Base-by-base conservation (phyloP, 2,888 invertebrate species). In the Graphium colonna region DNA sequence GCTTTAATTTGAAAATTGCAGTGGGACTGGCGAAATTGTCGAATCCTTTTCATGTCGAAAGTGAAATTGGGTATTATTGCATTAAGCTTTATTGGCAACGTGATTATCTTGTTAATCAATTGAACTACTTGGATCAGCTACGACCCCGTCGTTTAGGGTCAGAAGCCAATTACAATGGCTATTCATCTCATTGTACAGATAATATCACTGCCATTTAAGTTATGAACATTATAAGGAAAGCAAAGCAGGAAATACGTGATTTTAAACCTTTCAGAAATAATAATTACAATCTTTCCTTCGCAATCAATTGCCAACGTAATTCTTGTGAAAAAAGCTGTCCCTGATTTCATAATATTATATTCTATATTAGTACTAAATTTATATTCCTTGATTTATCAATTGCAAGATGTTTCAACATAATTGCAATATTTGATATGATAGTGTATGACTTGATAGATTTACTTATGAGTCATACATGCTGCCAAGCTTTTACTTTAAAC, bases 51-150 rank as follows among this genome's bases (percentile, higher is more conserved):
- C 44, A 40, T 13, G 15, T 49, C 38, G 28, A 15, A 41, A 49
- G 39, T 28, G 17, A 40, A 49, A 44, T 53, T 44, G 43, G 31
- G 21, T 21, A 49, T 49, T 49, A 54, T 54, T 54, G 40, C 44
- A 54, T 54, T 54, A 54, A 33, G 39, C 44, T 40, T 40, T 49
- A 44, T 53, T 53, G 44, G 31, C 39, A 44, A 40, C 18, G 44
- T 21, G 53, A 53, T 53, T 53, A 53, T 33, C 45, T 49, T 49
- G 49, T 54, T 54, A 54, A 49, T 49, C 53, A 54, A 49, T 54
- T 54, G 48, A 45, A 18, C 49, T 31, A 39, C 40, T 53, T 13
- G 40, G 18, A 40, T 39, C 47, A n/a, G 26, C 38, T 39, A 43
- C 31, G 48, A 52, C 15, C n/a, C 48, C n/a, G 44, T 15, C 9